These are phyloP conservation scores for Thera britannica DNA, from an alignment of 2,888 invertebrate species.

Conservation along the genomic window DNA sequence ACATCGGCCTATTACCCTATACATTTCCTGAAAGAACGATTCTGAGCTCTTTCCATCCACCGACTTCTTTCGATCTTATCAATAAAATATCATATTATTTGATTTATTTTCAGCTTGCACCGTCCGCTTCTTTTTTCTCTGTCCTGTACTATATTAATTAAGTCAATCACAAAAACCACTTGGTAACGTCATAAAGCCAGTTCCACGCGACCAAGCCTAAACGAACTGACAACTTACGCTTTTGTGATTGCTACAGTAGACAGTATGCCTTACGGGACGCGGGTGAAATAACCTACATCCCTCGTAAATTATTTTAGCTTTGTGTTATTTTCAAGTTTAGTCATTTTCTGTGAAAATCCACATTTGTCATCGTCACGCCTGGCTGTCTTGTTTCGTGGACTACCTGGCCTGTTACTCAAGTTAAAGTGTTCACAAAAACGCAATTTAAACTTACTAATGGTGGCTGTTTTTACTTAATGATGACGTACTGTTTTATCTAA, in stretches of 20 bases:
- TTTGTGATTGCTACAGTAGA: conserved; percentile 1
- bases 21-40: no score
- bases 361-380: conserved; percentile 43
- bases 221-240: no score
- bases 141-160: no score
- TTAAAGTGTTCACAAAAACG: conserved; percentile 10
- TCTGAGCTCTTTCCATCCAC: no score
- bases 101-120: no score
- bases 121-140: no score
- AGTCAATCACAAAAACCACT: no score
- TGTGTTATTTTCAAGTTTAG: conserved; percentile 43
- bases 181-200: no score
- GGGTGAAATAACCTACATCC: conserved; percentile 45
- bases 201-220: no score
- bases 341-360: conserved; percentile 29
- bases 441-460: conserved; percentile 23
- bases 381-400: conserved; percentile 29
- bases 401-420: conserved; percentile 19
- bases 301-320: conserved; percentile 44
- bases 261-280: conserved; percentile 24
- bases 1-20: no score
- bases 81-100: no score
- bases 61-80: no score
- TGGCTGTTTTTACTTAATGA: conserved; percentile 11
- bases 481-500: conserved; percentile 4